phyloP scores from a whole-genome alignment of 2,797 vertebrate genomes.

The Tragopan temminckii region DNA sequence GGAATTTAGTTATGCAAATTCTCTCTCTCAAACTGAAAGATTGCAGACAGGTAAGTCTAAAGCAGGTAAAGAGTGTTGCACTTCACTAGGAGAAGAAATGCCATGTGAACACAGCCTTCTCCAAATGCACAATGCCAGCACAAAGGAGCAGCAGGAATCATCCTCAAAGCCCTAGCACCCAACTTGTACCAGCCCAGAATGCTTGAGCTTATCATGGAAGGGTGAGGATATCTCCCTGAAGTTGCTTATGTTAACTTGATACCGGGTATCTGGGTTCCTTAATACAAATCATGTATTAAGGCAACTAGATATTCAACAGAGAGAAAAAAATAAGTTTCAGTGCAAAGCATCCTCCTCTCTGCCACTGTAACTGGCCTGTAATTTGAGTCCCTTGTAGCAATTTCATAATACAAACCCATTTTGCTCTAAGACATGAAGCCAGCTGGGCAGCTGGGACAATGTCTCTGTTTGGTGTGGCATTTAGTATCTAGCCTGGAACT shows the following conservation, averaged over 20 bases:
- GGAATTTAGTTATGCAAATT: background rate
- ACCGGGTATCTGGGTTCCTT: background rate
- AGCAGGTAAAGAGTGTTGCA: background rate
- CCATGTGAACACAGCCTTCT: background rate
- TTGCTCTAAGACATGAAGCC: background rate
- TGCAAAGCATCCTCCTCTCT: background rate
- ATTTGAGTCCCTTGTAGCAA: background rate
- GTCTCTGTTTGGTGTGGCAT: constrained; percentile 8
- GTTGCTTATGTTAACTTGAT: background rate
- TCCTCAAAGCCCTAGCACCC: background rate
- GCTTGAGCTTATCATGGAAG: background rate
- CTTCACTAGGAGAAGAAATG: background rate
- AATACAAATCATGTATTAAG: background rate
- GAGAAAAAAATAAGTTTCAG: background rate
- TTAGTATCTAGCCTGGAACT: constrained; percentile 27
- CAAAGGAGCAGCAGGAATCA: background rate
- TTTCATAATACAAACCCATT: background rate
- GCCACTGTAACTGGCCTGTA: fast-evolving
- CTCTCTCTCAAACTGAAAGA: background rate
- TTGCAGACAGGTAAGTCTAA: background rate
- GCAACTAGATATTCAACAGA: background rate
- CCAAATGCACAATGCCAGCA: background rate
- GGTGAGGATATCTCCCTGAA: background rate
- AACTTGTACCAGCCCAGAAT: background rate
- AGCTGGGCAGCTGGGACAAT: constrained; percentile 1